Percentiles rank a stretch among this genome's conserved stretches.
Conservation (phyloP, 2,797 vertebrate genomes). For the Brotogeris chrysoptera region DNA sequence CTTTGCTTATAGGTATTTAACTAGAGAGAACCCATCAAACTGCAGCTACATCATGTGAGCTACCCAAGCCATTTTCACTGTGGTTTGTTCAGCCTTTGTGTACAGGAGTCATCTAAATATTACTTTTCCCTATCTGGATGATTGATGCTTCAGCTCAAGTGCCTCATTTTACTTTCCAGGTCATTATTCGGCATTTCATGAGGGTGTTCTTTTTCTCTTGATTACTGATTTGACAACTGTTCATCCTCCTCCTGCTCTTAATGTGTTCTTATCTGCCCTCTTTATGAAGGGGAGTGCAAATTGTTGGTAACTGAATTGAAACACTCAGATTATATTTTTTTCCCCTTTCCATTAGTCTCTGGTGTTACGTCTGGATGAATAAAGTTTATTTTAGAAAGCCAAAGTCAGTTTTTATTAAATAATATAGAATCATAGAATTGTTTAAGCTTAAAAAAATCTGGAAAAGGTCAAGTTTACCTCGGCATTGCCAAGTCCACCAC, state of each 20-base stretch:
- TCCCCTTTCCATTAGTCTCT: neutral
- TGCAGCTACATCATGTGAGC: neutral
- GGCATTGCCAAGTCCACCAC: neutral
- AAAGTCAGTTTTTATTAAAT: neutral
- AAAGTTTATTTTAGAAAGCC: neutral
- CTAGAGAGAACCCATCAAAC: neutral
- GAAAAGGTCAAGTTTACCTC: neutral
- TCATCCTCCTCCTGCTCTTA: conserved; percentile 18
- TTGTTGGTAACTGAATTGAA: neutral
- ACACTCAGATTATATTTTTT: neutral
- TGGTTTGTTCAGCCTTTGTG: neutral
- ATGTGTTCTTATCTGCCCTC: conserved; percentile 11
- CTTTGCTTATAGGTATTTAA: neutral
- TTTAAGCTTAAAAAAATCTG: neutral
- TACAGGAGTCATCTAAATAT: conserved; percentile 42
- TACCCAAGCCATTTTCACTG: neutral
- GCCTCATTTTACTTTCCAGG: conserved; percentile 18
- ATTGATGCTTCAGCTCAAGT: conserved; percentile 48
- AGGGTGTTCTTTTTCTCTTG: conserved; percentile 32
- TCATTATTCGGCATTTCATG: conserved; percentile 16
- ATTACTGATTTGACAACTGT: conserved; percentile 54
- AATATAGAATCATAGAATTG: neutral
- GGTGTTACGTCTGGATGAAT: neutral
- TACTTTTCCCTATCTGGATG: conserved; percentile 15
- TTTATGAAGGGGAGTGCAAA: neutral